phyloP scores from a whole-genome alignment of 1,140 invertebrate species.

The Caenorhabditis tropicalis region DNA sequence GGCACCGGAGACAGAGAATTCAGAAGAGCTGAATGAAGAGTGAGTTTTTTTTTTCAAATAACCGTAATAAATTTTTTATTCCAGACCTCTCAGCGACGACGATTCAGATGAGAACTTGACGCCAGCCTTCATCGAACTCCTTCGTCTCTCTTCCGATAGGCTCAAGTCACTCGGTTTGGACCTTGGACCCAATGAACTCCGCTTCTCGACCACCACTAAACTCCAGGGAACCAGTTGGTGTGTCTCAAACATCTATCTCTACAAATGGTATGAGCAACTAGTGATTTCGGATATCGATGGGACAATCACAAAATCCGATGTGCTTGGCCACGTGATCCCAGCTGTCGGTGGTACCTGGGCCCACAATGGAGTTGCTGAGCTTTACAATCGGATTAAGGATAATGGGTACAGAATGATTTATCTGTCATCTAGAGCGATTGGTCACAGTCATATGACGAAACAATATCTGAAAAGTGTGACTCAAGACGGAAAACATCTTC shows the following conservation, averaged over 20 bases:
- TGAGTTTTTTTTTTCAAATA: not conserved
- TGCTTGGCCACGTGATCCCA: constrained; percentile 94
- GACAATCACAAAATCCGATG: constrained; percentile 99
- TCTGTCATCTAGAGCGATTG: constrained; percentile 94
- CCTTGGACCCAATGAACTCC: constrained; percentile 91
- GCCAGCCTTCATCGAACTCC: constrained; percentile 48
- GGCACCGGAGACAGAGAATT: not conserved
- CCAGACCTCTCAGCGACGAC: not conserved
- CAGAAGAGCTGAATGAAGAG: not conserved
- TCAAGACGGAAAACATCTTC: constrained; percentile 89
- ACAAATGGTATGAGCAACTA: constrained; percentile 94
- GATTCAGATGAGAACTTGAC: not conserved
- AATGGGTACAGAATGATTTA: constrained; percentile 83
- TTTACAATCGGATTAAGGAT: constrained; percentile 94
- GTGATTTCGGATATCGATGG: constrained; percentile 99
- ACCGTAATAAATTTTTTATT: not conserved
- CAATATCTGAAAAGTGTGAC: constrained; percentile 92
- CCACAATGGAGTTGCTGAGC: constrained; percentile 91
- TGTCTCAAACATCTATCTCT: constrained; percentile 93
- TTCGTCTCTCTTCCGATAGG: constrained; percentile 88
- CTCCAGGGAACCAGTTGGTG: constrained; percentile 96
- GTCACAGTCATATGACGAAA: constrained; percentile 85
- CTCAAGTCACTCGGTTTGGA: constrained; percentile 79
- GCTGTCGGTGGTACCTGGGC: constrained; percentile 97
- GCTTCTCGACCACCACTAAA: constrained; percentile 96